Evolutionary conservation across 2,797 vertebrate species (phyloP).

Genomic region (Allobates femoralis): DNA sequence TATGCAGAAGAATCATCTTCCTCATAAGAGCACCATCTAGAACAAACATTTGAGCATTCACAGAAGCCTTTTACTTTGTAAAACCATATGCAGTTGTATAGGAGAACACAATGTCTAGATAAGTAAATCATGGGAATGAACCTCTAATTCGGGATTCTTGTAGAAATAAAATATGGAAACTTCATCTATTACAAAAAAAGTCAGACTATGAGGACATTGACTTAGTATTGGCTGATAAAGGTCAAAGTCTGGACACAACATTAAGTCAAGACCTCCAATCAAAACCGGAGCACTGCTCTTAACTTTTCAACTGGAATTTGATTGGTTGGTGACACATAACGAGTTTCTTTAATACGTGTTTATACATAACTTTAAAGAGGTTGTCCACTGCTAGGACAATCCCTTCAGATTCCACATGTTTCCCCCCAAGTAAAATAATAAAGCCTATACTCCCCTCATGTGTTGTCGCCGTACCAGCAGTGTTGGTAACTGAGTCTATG

Average conservation of each 20-base stretch:
- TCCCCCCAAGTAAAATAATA: too few relatives aligned
- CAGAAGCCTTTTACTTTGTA: neutral
- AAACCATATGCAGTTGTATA: neutral
- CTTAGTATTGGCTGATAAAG: neutral
- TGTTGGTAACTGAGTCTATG: too few relatives aligned
- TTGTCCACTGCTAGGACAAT: too few relatives aligned
- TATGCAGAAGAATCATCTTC: conserved; percentile 26
- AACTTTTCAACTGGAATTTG: too few relatives aligned
- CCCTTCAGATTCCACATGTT: too few relatives aligned
- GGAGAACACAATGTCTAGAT: neutral
- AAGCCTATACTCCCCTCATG: too few relatives aligned
- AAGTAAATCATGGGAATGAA: conserved; percentile 1
- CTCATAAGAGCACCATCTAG: conserved; percentile 29
- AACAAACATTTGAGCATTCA: conserved; percentile 19
- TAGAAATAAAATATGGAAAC: neutral
- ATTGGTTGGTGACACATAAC: too few relatives aligned
- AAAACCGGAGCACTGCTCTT: too few relatives aligned
- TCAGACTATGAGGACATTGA: neutral
- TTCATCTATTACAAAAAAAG: neutral
- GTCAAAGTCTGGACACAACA: neutral
- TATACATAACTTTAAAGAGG: too few relatives aligned
- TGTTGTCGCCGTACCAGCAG: too few relatives aligned
- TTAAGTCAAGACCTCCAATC: too few relatives aligned
- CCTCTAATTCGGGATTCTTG: neutral
- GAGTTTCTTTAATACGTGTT: too few relatives aligned